Evolutionary conservation across 2,113 vertebrate genomes (phyloP).

Genomic region (Gallinago jamesoni): DNA sequence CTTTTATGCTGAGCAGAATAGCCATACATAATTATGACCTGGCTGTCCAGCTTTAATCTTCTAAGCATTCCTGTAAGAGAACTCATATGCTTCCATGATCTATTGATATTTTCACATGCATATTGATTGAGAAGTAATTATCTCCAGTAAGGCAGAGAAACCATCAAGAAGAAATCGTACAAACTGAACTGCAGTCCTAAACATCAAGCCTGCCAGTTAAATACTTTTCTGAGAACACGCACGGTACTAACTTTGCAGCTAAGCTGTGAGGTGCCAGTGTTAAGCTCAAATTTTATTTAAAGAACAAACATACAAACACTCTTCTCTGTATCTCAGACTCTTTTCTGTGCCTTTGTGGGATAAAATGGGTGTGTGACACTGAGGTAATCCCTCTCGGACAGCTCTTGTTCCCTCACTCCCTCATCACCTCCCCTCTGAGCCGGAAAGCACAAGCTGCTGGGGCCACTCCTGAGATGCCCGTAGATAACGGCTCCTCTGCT

Average conservation of each 20-base stretch:
- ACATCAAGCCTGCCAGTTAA: neutral
- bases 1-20: neutral
- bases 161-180: neutral
- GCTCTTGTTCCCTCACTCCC: neutral
- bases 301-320: neutral
- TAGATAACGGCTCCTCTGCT: neutral
- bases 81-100: neutral
- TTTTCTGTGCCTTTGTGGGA: neutral
- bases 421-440: neutral
- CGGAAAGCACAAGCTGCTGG: neutral
- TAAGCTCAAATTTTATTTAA: neutral
- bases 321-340: neutral
- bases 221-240: neutral
- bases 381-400: neutral
- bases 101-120: neutral
- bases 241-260: neutral
- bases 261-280: neutral
- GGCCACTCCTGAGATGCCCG: neutral
- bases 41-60: neutral
- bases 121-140: neutral
- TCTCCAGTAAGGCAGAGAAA: neutral
- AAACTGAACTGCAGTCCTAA: neutral
- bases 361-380: neutral
- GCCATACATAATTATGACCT: neutral
- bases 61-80: neutral